Evolutionary conservation across 2,113 vertebrate genomes (phyloP).

Genomic region (Bungarus multicinctus): DNA sequence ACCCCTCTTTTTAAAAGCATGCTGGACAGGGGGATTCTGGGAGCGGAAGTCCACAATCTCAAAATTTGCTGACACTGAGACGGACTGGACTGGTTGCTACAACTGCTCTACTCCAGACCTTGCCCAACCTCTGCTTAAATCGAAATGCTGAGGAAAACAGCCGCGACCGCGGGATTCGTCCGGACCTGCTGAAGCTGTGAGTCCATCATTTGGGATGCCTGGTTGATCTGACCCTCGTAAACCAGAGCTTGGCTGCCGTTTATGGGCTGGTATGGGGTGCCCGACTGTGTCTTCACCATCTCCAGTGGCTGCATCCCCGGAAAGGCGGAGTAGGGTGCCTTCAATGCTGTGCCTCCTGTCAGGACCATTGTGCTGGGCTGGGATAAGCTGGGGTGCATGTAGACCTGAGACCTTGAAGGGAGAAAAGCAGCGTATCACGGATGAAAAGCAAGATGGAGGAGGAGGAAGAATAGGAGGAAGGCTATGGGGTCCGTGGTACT

Average conservation of each 20-base stretch:
- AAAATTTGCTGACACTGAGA: neutral
- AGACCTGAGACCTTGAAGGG: conserved; percentile 89
- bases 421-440: neutral
- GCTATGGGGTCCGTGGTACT: no score
- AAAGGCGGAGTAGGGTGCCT: conserved; percentile 91
- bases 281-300: conserved; percentile 92
- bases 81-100: neutral
- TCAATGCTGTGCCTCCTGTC: conserved; percentile 87
- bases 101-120: no score
- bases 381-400: conserved; percentile 97
- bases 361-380: conserved; percentile 95
- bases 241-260: conserved; percentile 91
- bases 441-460: neutral
- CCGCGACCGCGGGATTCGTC: neutral
- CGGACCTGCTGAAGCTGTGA: conserved; percentile 96
- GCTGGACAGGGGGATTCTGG: neutral
- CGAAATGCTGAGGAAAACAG: neutral
- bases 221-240: conserved; percentile 89
- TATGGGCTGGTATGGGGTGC: conserved; percentile 93
- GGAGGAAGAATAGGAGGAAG: no score
- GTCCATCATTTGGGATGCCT: conserved; percentile 96
- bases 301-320: conserved; percentile 95
- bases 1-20: no score
- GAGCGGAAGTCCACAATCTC: neutral
- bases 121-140: neutral